A percentile compares a stretch with the other conserved stretches of the same genome.
These are phyloP conservation scores for Pterostichus madidus DNA, from an alignment of 2,888 invertebrate species.

Conservation along the genomic window DNA sequence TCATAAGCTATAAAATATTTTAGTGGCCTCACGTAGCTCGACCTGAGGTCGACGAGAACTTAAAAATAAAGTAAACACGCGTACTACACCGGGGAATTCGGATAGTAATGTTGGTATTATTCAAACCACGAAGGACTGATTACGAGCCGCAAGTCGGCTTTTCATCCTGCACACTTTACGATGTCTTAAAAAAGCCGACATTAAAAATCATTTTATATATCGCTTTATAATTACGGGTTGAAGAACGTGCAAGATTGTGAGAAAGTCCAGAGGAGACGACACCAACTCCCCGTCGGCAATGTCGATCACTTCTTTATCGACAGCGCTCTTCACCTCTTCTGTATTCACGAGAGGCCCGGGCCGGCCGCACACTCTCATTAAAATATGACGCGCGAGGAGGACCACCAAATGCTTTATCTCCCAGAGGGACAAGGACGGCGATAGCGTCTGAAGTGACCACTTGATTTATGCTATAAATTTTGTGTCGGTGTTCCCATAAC, in stretches of 20 bases:
- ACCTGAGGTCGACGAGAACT: not conserved
- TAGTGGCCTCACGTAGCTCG: constrained; percentile 4
- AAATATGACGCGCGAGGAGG: constrained; percentile 58
- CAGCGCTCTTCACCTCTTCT: constrained; percentile 31
- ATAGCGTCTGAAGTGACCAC: constrained; percentile 25
- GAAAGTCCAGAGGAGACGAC: constrained; percentile 62
- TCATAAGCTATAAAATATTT: constrained; percentile 8
- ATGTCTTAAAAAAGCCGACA: constrained; percentile 62
- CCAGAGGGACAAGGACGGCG: constrained; percentile 9
- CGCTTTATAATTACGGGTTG: constrained; percentile 66
- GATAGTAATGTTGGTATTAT: constrained; percentile 7
- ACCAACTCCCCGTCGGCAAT: constrained; percentile 58
- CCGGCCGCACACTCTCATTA: constrained; percentile 56
- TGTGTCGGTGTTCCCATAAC: constrained; percentile 58
- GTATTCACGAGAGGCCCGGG: constrained; percentile 28
- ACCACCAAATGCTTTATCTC: constrained; percentile 11
- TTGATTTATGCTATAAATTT: constrained; percentile 64
- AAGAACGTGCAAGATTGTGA: constrained; percentile 65
- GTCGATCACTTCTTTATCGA: constrained; percentile 67
- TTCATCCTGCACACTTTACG: constrained; percentile 34
- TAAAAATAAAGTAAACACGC: constrained; percentile 4
- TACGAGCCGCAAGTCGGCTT: constrained; percentile 15
- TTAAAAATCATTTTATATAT: constrained; percentile 66
- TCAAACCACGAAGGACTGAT: constrained; percentile 47
- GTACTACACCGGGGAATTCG: not conserved